phyloP scores from a whole-genome alignment of 2,888 invertebrate genomes.

The Tachina grossa region DNA sequence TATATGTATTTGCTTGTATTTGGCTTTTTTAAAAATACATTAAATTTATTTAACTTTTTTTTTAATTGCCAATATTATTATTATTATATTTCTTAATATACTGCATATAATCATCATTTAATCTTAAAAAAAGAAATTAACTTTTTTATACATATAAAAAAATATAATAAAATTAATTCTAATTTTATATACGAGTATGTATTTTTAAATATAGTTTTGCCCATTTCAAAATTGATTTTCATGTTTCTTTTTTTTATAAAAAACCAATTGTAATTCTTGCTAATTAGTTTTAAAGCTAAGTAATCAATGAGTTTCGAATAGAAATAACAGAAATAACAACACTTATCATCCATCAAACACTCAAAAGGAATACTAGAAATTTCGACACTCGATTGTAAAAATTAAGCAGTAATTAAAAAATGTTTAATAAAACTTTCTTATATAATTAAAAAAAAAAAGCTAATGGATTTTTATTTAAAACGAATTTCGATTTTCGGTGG shows the following conservation, averaged over 20 bases:
- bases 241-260: constrained; percentile 21
- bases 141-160: constrained; percentile 58
- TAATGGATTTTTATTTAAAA: constrained; percentile 43
- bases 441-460: constrained; percentile 63
- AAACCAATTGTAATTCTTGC: constrained; percentile 56
- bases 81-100: constrained; percentile 68
- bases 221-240: constrained; percentile 52
- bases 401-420: constrained; percentile 69
- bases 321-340: constrained; percentile 39
- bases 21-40: constrained; percentile 53
- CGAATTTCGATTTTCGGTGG: no score
- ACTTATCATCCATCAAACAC: constrained; percentile 66
- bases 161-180: constrained; percentile 54
- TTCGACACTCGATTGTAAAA: constrained; percentile 69
- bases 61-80: constrained; percentile 53
- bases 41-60: constrained; percentile 62
- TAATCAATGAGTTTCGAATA: constrained; percentile 57
- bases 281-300: constrained; percentile 56
- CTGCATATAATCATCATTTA: constrained; percentile 65
- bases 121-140: constrained; percentile 49
- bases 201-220: constrained; percentile 51
- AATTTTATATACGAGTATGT: constrained; percentile 51
- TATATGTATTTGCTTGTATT: constrained; percentile 56
- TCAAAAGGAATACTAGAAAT: constrained; percentile 54
- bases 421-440: constrained; percentile 70